phyloP scores from a whole-genome alignment of 37 sponge, comb jelly and placozoan genomes.

The Mnemiopsis leidyi region DNA sequence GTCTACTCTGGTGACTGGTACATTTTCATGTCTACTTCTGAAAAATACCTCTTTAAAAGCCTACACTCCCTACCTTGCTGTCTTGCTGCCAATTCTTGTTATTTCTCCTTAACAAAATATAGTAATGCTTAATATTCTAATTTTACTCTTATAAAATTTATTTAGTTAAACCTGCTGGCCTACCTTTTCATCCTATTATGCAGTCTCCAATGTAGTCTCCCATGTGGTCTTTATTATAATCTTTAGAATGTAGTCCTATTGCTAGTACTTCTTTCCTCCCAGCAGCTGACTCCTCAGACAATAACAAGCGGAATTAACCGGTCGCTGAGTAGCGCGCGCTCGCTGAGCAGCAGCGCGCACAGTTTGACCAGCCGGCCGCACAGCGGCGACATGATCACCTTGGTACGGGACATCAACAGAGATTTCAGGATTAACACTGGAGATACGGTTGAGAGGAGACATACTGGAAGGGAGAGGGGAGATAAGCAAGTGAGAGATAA shows the following conservation, averaged over 20 bases:
- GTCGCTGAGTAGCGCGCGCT: not conserved
- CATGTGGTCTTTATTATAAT: too few species aligned
- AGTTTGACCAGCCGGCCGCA: conserved; percentile 1
- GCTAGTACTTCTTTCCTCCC: not conserved
- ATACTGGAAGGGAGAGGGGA: not conserved
- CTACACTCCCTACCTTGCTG: too few species aligned
- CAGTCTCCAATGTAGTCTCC: too few species aligned
- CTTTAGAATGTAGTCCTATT: not conserved
- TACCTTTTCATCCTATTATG: too few species aligned
- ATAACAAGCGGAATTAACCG: not conserved
- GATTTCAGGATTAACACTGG: not conserved
- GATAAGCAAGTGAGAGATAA: not conserved
- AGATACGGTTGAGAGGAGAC: not conserved
- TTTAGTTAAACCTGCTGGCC: too few species aligned
- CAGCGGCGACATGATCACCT: not conserved
- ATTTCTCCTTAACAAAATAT: too few species aligned
- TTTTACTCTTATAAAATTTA: too few species aligned
- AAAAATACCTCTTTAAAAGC: too few species aligned
- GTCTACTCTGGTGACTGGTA: too few species aligned
- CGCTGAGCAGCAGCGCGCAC: not conserved
- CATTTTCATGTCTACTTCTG: too few species aligned
- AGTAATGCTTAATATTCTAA: too few species aligned
- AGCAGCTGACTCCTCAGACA: not conserved
- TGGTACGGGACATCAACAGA: not conserved
- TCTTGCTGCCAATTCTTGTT: too few species aligned